A percentile compares a stretch with the other conserved stretches of the same genome.
Evolutionary conservation across 92 coral and sea anemone species (phyloP).

Genomic region (Porites rus): DNA sequence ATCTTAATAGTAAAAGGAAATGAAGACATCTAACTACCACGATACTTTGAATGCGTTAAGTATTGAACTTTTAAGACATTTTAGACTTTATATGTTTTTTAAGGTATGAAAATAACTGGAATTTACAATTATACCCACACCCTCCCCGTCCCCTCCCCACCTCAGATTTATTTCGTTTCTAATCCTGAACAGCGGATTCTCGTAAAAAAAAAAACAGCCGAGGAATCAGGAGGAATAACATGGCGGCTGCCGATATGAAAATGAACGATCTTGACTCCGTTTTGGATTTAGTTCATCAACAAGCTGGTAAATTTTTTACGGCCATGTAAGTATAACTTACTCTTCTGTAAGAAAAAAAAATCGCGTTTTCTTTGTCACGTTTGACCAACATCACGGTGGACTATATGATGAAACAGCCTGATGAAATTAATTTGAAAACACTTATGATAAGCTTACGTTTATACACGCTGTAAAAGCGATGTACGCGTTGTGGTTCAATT

Average conservation of each 20-base stretch:
- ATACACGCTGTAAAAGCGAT: too few relatives aligned
- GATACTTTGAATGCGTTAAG: too few relatives aligned
- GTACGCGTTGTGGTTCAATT: too few relatives aligned
- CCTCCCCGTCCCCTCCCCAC: constrained; percentile 5
- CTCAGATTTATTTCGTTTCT: background rate
- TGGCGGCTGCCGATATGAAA: constrained; percentile 63
- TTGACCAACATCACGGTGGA: background rate
- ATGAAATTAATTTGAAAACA: too few relatives aligned
- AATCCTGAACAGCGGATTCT: constrained; percentile 49
- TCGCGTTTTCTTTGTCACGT: background rate
- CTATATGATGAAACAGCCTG: too few relatives aligned
- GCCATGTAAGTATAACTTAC: constrained; percentile 78
- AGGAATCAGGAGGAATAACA: constrained; percentile 51
- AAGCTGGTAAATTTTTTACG: constrained; percentile 88
- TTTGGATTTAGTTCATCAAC: constrained; percentile 81
- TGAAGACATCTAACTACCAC: too few relatives aligned
- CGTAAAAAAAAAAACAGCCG: background rate
- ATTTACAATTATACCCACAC: background rate
- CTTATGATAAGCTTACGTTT: too few relatives aligned
- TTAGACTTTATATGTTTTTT: too few relatives aligned
- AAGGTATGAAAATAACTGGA: background rate
- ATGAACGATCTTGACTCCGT: constrained; percentile 75
- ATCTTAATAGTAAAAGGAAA: too few relatives aligned
- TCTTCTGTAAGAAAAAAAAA: background rate
- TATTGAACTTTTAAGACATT: too few relatives aligned